phyloP scores from a whole-genome alignment of 2,888 invertebrate species.

The Drosophila melanocephala region DNA sequence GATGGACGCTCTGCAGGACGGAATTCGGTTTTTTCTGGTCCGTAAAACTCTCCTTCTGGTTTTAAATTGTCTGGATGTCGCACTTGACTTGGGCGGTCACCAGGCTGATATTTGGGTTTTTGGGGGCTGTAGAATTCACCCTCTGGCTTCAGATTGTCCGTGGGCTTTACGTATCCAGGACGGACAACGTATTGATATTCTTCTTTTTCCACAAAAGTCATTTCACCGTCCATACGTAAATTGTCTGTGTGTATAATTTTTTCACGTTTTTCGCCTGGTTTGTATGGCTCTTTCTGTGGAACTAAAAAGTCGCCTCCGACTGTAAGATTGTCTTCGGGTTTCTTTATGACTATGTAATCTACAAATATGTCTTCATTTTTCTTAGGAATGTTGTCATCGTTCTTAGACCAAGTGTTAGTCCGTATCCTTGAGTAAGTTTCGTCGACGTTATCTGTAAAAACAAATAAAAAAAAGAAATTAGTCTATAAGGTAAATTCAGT shows the following conservation, averaged over 20 bases:
- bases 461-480: background rate
- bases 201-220: slow-evolving; percentile 85
- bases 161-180: slow-evolving; percentile 84
- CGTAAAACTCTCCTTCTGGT: slow-evolving; percentile 85
- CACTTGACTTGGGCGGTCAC: slow-evolving; percentile 85
- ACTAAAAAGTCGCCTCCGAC: slow-evolving; percentile 87
- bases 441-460: slow-evolving; percentile 68
- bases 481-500: background rate
- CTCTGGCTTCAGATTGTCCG: slow-evolving; percentile 63
- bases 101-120: slow-evolving; percentile 71
- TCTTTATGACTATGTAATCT: slow-evolving; percentile 81
- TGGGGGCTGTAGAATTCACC: slow-evolving; percentile 67
- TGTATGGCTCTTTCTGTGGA: slow-evolving; percentile 85
- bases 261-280: slow-evolving; percentile 86
- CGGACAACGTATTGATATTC: slow-evolving; percentile 86
- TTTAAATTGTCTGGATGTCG: slow-evolving; percentile 86
- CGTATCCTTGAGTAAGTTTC: slow-evolving; percentile 78
- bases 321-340: slow-evolving; percentile 88
- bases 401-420: slow-evolving; percentile 83
- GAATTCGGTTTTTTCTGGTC: slow-evolving; percentile 85
- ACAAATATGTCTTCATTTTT: slow-evolving; percentile 82
- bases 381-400: slow-evolving; percentile 86
- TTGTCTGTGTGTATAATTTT: slow-evolving; percentile 87
- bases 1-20: slow-evolving; percentile 85
- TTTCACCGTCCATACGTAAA: slow-evolving; percentile 87